A percentile compares a stretch with the other conserved stretches of the same genome.
phyloP scores from a whole-genome alignment of 2,113 vertebrate genomes.

The Callopanchax toddi region DNA sequence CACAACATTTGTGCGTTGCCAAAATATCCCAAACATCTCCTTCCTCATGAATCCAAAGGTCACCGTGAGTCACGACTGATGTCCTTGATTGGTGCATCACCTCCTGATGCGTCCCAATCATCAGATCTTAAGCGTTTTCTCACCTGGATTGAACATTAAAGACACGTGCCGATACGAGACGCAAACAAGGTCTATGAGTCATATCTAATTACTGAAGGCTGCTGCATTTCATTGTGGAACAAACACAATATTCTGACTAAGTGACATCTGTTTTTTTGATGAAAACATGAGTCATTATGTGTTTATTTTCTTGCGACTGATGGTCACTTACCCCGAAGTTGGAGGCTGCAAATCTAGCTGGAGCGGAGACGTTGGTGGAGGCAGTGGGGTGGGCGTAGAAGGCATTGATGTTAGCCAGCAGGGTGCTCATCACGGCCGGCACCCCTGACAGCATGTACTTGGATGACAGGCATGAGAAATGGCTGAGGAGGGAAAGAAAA shows the following conservation, averaged over 20 bases:
- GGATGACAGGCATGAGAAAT: constrained; percentile 96
- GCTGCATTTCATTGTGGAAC: neutral
- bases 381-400: constrained; percentile 96
- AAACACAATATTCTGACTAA: neutral
- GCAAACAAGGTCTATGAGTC: neutral
- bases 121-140: neutral
- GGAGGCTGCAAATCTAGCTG: constrained; percentile 93
- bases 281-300: neutral
- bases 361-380: constrained; percentile 93
- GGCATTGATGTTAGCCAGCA: constrained; percentile 98
- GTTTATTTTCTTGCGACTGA: neutral
- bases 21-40: too few species aligned
- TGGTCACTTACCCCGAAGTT: constrained; percentile 92
- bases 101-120: too few species aligned
- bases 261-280: neutral
- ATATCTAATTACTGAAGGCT: neutral
- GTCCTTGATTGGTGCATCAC: neutral
- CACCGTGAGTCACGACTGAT: too few species aligned
- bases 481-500: constrained; percentile 75
- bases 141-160: neutral
- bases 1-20: too few species aligned
- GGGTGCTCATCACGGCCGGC: constrained; percentile 97
- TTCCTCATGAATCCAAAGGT: too few species aligned
- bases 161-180: neutral
- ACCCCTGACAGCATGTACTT: constrained; percentile 97